Evolutionary conservation across 1,140 invertebrate genomes (phyloP).

Genomic region (Phortica variegata): DNA sequence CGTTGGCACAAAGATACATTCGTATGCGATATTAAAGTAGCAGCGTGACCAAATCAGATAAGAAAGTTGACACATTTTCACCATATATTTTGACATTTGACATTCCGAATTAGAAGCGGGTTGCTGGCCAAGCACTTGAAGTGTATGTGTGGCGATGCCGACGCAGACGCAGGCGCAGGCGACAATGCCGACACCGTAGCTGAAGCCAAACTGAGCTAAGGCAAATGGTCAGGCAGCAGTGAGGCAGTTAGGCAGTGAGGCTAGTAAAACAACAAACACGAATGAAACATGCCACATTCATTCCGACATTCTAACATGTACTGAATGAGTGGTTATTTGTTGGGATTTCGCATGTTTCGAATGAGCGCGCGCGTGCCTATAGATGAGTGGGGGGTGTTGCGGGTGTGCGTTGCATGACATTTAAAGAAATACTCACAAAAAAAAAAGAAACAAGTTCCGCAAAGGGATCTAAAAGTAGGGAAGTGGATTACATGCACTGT

Average conservation of each 20-base stretch:
- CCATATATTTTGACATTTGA: slow-evolving; percentile 58
- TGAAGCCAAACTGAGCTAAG: no score
- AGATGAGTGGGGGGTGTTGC: no score
- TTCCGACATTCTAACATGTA: slow-evolving; percentile 9
- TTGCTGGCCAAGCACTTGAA: slow-evolving; percentile 51
- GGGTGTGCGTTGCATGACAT: no score
- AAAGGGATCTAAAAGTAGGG: slow-evolving; percentile 31
- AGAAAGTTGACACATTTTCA: slow-evolving; percentile 58
- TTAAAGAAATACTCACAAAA: not conserved
- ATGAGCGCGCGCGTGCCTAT: not conserved
- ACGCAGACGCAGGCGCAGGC: slow-evolving; percentile 5
- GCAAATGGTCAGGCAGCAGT: no score
- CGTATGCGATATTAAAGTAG: slow-evolving; percentile 49
- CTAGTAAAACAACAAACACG: no score
- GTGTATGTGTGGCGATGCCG: slow-evolving; percentile 11
- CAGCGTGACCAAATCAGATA: slow-evolving; percentile 58
- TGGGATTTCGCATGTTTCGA: slow-evolving; percentile 48
- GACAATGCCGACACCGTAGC: slow-evolving; percentile 1
- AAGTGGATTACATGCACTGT: no score
- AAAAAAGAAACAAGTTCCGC: slow-evolving; percentile 3
- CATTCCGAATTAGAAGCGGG: slow-evolving; percentile 56
- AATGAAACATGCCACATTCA: not conserved
- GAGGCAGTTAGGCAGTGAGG: no score
- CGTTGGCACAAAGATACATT: not conserved
- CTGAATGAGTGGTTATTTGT: slow-evolving; percentile 11